Percentiles rank a stretch among this genome's conserved stretches.
Evolutionary conservation across 1,140 invertebrate species (phyloP).

Genomic region (Piezodorus guildinii): DNA sequence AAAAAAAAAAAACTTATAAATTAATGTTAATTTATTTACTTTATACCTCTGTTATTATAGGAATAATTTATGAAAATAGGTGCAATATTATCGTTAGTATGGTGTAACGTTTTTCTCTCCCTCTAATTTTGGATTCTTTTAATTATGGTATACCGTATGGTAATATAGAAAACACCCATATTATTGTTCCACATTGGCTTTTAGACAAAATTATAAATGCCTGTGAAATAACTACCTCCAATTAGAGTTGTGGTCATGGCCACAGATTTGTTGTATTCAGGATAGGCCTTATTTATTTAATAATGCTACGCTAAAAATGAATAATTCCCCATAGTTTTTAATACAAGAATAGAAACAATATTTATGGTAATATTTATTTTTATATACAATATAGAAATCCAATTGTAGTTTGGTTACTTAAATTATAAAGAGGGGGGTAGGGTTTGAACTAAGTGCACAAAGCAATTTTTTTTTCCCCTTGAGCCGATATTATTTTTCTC

Average conservation of each 20-base stretch:
- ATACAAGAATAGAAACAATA: constrained; percentile 4
- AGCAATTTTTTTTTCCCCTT: background rate
- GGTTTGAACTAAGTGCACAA: background rate
- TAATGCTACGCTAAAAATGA: constrained; percentile 3
- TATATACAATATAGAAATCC: constrained; percentile 1
- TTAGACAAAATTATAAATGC: background rate
- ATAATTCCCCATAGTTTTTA: background rate
- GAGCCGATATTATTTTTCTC: background rate
- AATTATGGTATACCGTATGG: constrained; percentile 2
- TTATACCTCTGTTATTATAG: constrained; percentile 14
- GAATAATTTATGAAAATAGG: constrained; percentile 16
- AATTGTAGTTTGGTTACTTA: constrained; percentile 5
- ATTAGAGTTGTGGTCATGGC: constrained; percentile 1
- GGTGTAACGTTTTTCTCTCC: background rate
- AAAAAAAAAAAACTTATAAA: constrained; percentile 14
- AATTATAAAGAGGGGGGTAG: background rate
- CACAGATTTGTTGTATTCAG: constrained; percentile 6
- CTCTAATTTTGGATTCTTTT: constrained; percentile 4
- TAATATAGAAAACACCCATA: background rate
- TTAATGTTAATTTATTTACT: constrained; percentile 17
- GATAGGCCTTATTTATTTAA: constrained; percentile 1
- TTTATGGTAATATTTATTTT: constrained; percentile 13
- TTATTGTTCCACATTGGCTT: background rate
- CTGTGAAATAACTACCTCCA: constrained; percentile 12
- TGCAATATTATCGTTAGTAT: constrained; percentile 15